Percentiles rank a stretch among this genome's conserved stretches.
Conservation (phyloP, 1,140 invertebrate species). For the Portunus trituberculatus region DNA sequence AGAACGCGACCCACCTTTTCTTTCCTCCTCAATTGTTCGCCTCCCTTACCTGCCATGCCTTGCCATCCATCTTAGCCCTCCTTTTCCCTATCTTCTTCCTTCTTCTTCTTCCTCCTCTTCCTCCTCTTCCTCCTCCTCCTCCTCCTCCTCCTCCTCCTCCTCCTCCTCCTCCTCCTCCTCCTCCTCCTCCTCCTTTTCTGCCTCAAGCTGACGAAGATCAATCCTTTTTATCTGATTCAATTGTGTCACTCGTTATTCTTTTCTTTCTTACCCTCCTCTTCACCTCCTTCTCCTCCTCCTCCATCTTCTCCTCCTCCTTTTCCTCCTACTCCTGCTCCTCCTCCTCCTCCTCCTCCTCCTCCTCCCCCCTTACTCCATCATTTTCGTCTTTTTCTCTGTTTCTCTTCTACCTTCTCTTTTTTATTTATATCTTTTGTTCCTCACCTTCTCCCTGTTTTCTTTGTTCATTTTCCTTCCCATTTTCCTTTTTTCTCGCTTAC, state of each 20-base stretch:
- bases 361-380: background rate
- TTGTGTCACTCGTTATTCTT: slow-evolving; percentile 28
- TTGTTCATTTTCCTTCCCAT: too few relatives aligned
- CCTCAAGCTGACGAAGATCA: background rate
- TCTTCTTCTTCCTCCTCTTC: background rate
- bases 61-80: background rate
- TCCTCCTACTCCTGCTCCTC: background rate
- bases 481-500: too few relatives aligned
- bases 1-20: background rate
- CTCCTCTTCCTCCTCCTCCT: background rate
- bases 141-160: background rate
- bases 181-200: slow-evolving; percentile 1
- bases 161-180: background rate
- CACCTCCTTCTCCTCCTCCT: background rate
- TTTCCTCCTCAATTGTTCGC: background rate
- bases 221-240: background rate
- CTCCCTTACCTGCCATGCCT: background rate
- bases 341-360: background rate
- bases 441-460: too few relatives aligned
- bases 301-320: background rate
- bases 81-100: background rate
- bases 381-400: background rate
- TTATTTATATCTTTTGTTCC: too few relatives aligned
- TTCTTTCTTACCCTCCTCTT: background rate
- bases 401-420: background rate